Percentiles rank a stretch among this genome's conserved stretches.
Evolutionary conservation across 1,140 invertebrate species (phyloP).

Genomic region (Eumeta japonica): DNA sequence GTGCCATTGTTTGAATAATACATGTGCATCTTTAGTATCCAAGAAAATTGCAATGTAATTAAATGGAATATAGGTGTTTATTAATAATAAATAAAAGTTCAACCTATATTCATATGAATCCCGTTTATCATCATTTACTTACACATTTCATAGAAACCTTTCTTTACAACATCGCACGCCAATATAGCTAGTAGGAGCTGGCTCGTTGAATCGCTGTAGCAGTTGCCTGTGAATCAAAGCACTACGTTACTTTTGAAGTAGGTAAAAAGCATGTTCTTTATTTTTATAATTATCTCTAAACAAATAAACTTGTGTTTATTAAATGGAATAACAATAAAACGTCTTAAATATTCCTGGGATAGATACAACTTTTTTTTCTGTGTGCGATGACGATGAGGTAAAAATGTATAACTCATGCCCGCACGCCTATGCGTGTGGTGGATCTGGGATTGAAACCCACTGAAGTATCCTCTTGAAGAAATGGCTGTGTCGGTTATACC

Average conservation of each 20-base stretch:
- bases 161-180: slow-evolving; percentile 32
- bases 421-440: no score
- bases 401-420: no score
- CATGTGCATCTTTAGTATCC: no score
- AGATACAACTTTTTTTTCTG: neutral
- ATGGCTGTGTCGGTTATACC: no score
- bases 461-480: no score
- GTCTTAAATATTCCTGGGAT: neutral
- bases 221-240: slow-evolving; percentile 31
- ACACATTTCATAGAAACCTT: slow-evolving; percentile 38
- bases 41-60: no score
- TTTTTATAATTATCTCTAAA: neutral
- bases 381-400: no score
- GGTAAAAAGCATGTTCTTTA: neutral
- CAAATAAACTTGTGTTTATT: neutral
- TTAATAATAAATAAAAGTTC: no score
- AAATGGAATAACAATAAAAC: neutral
- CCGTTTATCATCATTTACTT: slow-evolving; percentile 18
- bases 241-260: no score
- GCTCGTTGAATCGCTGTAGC: slow-evolving; percentile 37
- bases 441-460: no score
- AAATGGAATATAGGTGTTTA: no score
- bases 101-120: slow-evolving; percentile 4
- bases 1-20: no score
- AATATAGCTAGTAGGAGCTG: slow-evolving; percentile 40